Conservation (phyloP, 2,888 invertebrate genomes). For the Drosophila mercatorum region DNA sequence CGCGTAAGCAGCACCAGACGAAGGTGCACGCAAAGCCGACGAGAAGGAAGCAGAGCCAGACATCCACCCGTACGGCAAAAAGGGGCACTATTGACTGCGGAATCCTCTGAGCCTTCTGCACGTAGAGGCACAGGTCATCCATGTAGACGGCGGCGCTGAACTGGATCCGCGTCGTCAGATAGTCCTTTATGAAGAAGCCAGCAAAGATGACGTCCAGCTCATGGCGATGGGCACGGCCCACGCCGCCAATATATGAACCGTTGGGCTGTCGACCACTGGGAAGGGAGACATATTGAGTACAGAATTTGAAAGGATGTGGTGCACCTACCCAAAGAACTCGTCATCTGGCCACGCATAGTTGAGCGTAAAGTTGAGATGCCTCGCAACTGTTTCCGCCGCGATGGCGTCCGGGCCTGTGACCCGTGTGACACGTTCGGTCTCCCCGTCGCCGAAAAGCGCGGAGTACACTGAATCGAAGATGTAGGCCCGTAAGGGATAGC, state of each 20-base stretch:
- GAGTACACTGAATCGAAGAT: constrained; percentile 82
- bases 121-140: constrained; percentile 84
- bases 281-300: not conserved
- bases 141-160: constrained; percentile 83
- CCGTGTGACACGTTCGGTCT: constrained; percentile 34
- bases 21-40: constrained; percentile 71
- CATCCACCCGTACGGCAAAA: constrained; percentile 78
- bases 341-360: constrained; percentile 74
- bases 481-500: constrained; percentile 80
- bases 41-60: constrained; percentile 82
- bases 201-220: constrained; percentile 83
- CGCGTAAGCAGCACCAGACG: constrained; percentile 78
- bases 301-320: not conserved
- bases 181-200: constrained; percentile 85
- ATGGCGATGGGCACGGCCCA: constrained; percentile 80
- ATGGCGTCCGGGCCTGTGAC: constrained; percentile 80
- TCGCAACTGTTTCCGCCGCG: constrained; percentile 73
- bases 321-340: constrained; percentile 80
- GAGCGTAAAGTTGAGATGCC: constrained; percentile 77
- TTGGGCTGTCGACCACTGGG: constrained; percentile 78
- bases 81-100: constrained; percentile 84
- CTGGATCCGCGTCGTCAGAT: constrained; percentile 80
- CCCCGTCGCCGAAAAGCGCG: constrained; percentile 52
- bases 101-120: constrained; percentile 83
- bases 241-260: constrained; percentile 83